Conservation (phyloP, 1,140 invertebrate species). For the Yoshiicerus persimilis region DNA sequence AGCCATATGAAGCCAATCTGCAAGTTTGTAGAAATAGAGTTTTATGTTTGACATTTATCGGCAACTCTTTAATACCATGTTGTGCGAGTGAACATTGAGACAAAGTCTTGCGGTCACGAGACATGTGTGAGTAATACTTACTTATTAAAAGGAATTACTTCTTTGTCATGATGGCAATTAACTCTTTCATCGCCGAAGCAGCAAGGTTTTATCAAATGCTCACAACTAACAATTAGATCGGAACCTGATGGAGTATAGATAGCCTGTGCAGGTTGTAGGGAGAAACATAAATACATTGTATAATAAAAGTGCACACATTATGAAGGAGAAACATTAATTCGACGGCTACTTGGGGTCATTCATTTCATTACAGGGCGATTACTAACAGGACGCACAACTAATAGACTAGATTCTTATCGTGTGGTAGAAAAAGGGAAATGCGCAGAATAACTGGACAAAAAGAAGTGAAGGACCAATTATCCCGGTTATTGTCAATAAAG, state of each 20-base stretch:
- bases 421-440: not conserved
- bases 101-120: not conserved
- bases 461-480: not conserved
- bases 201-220: not conserved
- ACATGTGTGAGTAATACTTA: not conserved
- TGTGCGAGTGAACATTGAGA: not conserved
- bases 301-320: too few relatives aligned
- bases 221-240: not conserved
- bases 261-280: not conserved
- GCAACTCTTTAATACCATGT: too few relatives aligned
- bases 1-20: too few relatives aligned
- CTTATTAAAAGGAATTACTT: not conserved
- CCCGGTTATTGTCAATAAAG: constrained; percentile 9
- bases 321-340: too few relatives aligned
- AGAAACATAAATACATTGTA: too few relatives aligned
- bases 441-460: not conserved
- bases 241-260: not conserved
- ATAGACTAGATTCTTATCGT: not conserved
- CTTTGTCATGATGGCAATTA: not conserved
- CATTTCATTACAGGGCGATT: not conserved
- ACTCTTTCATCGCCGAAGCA: not conserved
- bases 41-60: too few relatives aligned
- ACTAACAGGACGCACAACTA: not conserved
- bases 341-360: not conserved
- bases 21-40: too few relatives aligned